Base-by-base conservation (phyloP, 2,888 invertebrate genomes). In the Ormyrus labotus region DNA sequence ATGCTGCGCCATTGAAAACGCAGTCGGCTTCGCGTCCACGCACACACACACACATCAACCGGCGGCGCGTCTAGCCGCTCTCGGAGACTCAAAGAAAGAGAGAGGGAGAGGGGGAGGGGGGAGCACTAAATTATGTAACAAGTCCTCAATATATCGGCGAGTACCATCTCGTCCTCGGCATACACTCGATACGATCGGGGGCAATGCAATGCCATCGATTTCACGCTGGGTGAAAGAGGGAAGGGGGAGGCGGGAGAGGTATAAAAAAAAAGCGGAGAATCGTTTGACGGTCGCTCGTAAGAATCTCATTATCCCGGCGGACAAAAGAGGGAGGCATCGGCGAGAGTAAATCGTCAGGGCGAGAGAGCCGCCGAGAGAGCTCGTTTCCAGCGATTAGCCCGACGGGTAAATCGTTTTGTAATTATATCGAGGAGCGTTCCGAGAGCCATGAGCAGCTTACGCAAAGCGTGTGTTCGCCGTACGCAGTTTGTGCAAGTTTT, bases 181-280 rank as follows among this genome's bases (percentile, higher is more conserved):
- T 50, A 9, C 50, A 60, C 58, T 60, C 71, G 63, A 63, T 55
- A 48, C 78, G 63, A 88, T 87, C 84, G 87, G 83, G 87, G 86
- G 83, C 85, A 87, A 88, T 88, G 87, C 81, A 83, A 89, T 87
- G 85, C 87, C 77, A 77, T 78, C 67, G 81, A 81, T 78, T 81
- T 81, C 65, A 78, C 63, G 19, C 19, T 8, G 34, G 13, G 63
- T 51, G 58, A 47, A 8, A 76, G 48, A 67, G 58, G 34, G 68
- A 47, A 5, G 34, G 53, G 53, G n/a, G 53, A 11, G 65, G 5
- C 55, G 58, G 11, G 61, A 55, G 10, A 65, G 55, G n/a, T 34
- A 34, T 34, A 34, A 2, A 53, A 72, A 51, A 72, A 51, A 70
- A 68, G 71, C 65, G n/a, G 65, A 19, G 55, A 34, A 65, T 13